phyloP scores from a whole-genome alignment of 2,113 vertebrate genomes.

The Anhinga anhinga region DNA sequence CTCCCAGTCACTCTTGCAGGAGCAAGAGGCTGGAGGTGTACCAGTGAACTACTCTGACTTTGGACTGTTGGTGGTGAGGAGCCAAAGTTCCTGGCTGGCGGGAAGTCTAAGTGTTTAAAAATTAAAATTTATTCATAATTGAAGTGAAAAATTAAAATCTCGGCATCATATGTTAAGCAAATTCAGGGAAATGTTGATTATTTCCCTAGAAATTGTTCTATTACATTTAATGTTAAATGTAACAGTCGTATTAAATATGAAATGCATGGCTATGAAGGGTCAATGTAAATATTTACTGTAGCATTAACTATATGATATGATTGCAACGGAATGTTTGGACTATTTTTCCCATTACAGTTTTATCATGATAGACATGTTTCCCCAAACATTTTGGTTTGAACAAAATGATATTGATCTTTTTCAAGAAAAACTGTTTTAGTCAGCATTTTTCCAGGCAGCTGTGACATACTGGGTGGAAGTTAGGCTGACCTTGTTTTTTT shows the following conservation, averaged over 20 bases:
- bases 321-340: conserved; percentile 14
- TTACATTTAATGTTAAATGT: conserved; percentile 1
- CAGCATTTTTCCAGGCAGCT: neutral
- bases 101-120: neutral
- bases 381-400: conserved; percentile 31
- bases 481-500: neutral
- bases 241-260: neutral
- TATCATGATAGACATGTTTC: conserved; percentile 5
- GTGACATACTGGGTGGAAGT: neutral
- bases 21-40: neutral
- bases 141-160: neutral
- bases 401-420: neutral
- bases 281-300: conserved; percentile 52
- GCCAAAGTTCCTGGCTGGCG: neutral
- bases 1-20: neutral
- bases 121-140: neutral
- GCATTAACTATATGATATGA: neutral
- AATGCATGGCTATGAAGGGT: neutral
- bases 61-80: neutral
- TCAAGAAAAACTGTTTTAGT: neutral
- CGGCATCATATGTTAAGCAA: neutral
- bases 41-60: neutral
- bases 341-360: neutral
- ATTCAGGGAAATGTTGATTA: neutral
- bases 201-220: neutral